Conservation (phyloP, 1,140 invertebrate genomes). For the Vanessa tameamea region DNA sequence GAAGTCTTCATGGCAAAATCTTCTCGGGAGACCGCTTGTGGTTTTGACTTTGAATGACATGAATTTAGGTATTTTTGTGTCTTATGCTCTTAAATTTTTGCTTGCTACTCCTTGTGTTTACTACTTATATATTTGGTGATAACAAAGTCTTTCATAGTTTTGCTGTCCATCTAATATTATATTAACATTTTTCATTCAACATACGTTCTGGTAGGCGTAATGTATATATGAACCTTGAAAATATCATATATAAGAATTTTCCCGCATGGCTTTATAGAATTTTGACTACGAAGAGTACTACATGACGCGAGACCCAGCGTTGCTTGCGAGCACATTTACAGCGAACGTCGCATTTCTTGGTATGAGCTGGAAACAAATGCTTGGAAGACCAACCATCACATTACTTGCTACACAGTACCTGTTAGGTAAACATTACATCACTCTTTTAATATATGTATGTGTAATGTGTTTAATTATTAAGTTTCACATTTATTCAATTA, state of each 20-base stretch:
- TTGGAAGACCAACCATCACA: constrained; percentile 93
- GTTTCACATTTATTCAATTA: too few species aligned
- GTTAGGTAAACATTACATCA: constrained; percentile 84
- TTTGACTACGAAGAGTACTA: constrained; percentile 97
- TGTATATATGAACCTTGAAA: neutral
- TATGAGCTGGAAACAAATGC: constrained; percentile 95
- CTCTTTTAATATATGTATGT: too few species aligned
- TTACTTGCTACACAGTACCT: constrained; percentile 89
- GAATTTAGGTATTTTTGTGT: constrained; percentile 91
- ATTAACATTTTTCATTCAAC: neutral
- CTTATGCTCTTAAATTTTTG: constrained; percentile 41
- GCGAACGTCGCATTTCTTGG: constrained; percentile 94
- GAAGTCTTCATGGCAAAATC: constrained; percentile 97
- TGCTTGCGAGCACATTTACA: constrained; percentile 93
- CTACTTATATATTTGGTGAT: neutral
- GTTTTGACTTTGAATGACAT: constrained; percentile 93
- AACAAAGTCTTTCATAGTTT: neutral
- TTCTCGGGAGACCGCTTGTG: constrained; percentile 94
- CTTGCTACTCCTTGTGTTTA: constrained; percentile 44
- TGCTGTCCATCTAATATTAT: constrained; percentile 4
- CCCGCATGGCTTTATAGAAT: constrained; percentile 84
- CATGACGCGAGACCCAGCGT: constrained; percentile 93
- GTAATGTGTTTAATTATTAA: too few species aligned
- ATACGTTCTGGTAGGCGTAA: neutral
- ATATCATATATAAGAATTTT: constrained; percentile 15